A percentile compares a stretch with the other conserved stretches of the same genome.
Evolutionary conservation across 1,140 invertebrate genomes (phyloP).

Genomic region (Odontomachus brunneus): DNA sequence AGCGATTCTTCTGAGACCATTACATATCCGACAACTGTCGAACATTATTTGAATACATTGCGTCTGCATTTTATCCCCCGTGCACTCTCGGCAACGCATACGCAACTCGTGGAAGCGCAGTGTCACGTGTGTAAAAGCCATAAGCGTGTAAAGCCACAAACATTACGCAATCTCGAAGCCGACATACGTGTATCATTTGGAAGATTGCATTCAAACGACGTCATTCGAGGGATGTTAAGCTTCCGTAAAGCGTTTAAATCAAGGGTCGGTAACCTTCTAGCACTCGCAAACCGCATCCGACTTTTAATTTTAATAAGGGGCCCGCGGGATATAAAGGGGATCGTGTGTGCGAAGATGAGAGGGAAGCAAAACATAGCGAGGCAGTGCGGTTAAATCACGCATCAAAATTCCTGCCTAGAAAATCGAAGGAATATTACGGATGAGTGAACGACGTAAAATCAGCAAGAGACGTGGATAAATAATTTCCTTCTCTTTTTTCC

Average conservation of each 20-base stretch:
- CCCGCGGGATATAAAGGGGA: background rate
- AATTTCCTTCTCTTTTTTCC: no score
- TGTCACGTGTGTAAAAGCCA: no score
- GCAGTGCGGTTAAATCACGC: background rate
- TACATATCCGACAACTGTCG: no score
- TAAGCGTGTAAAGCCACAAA: background rate
- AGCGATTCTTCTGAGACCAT: no score
- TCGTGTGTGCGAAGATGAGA: background rate
- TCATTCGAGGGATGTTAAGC: background rate
- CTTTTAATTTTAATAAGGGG: conserved; percentile 14
- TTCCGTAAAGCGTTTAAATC: conserved; percentile 26
- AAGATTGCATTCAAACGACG: background rate
- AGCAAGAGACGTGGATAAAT: no score
- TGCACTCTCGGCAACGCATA: no score
- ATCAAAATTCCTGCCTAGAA: conserved; percentile 5
- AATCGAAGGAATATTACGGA: background rate
- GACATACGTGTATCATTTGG: conserved; percentile 8
- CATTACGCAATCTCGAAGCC: no score
- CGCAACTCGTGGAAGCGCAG: no score
- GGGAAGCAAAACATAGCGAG: conserved; percentile 9
- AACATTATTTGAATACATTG: no score
- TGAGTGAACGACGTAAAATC: background rate
- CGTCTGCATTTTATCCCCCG: no score
- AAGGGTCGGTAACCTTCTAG: background rate
- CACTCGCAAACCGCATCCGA: conserved; percentile 1